Base-by-base conservation (phyloP, 1,140 invertebrate genomes). In the Sminthurinus signatus region DNA sequence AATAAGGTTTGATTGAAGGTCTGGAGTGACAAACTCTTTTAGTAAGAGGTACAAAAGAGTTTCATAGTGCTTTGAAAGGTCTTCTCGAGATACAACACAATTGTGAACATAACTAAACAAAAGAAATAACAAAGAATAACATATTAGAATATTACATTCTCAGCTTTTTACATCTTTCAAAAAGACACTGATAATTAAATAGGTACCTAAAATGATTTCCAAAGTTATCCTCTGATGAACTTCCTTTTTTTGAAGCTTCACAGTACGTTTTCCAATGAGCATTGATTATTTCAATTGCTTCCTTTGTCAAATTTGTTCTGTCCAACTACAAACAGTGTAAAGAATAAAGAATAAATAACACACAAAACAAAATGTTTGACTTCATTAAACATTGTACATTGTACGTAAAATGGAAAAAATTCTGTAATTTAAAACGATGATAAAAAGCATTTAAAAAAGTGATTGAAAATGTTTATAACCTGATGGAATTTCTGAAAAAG, bases 211-310 rank as follows among this genome's bases (percentile, higher is more conserved):
- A 65, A 32, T 51, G 42, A 31, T 29, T 36, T n/a, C 15, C 19
- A 25, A 59, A 12, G 29, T 42, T 58, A 19, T 59, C 48, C 17
- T 56, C 54, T 10, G 32, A 21, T 4, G 25, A 36, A 19, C n/a
- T 50, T 56, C 2, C 60, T 54, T 63, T 60, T 2, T 25, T 15
- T 12, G 64, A 14, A 10, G 62, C 63, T 23, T 60, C 46, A 42
- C 65, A 62, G 60, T 71, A 71, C 23, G 63, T 63, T 31, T 65
- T 68, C 69, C 69, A 71, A 27, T 71, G 69, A 36, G 23, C 44
- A 52, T 71, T 65, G 17, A 68, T 29, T 8, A 66, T 52, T 54
- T 67, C 60, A 25, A 71, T 68, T 2, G 52, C 63, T 48, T 71
- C 65, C 27, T 64, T 62, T 15, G 63, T 63, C 27, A 68, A 55